Percentiles rank a stretch among this genome's conserved stretches.
phyloP scores from a whole-genome alignment of 2,888 invertebrate genomes.

The Synanthedon andrenaeformis region DNA sequence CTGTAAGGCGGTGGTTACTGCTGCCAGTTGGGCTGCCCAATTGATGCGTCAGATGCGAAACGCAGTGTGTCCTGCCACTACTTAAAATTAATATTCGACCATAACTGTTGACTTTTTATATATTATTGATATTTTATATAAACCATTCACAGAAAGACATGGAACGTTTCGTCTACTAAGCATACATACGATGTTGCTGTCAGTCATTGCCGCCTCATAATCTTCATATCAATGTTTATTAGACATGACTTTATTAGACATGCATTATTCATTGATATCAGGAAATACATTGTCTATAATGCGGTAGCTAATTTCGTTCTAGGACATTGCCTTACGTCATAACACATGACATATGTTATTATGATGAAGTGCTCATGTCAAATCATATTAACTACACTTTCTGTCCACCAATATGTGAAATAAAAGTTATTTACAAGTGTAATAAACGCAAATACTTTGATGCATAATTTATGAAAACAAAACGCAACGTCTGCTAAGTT shows the following conservation, averaged over 20 bases:
- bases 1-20: too few relatives aligned
- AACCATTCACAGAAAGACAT: too few relatives aligned
- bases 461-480: conserved; percentile 20
- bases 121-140: too few relatives aligned
- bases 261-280: not conserved
- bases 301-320: not conserved
- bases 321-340: conserved; percentile 8
- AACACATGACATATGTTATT: conserved; percentile 11
- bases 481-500: conserved; percentile 11
- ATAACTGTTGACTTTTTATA: too few relatives aligned
- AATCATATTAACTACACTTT: conserved; percentile 4
- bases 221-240: not conserved
- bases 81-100: too few relatives aligned
- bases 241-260: not conserved
- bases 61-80: too few relatives aligned
- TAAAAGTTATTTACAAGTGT: conserved; percentile 22
- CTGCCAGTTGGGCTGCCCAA: too few relatives aligned
- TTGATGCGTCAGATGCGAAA: too few relatives aligned
- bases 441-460: conserved; percentile 18
- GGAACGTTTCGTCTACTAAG: too few relatives aligned
- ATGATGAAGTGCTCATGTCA: conserved; percentile 3
- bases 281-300: not conserved
- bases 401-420: conserved; percentile 15
- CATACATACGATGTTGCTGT: too few relatives aligned
- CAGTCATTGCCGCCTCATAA: too few relatives aligned